A percentile compares a stretch with the other conserved stretches of the same genome.
Evolutionary conservation across 2,113 vertebrate species (phyloP).

Genomic region (Psittacara wagleri): DNA sequence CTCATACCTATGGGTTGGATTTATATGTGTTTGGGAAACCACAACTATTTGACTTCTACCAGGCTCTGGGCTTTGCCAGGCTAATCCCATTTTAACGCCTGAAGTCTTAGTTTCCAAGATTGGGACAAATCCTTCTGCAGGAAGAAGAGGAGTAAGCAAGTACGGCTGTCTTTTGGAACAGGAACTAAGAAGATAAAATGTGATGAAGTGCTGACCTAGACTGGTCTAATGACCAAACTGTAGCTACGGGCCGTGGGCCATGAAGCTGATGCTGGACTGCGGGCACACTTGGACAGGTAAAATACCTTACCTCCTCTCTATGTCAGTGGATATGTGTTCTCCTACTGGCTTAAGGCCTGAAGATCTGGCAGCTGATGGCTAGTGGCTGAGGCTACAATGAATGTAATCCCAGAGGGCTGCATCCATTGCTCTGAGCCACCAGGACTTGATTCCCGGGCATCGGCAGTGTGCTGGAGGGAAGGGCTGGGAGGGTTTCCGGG

Average conservation of each 20-base stretch:
- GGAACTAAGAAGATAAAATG: neutral
- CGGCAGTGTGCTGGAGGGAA: accelerated
- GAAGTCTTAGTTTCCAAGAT: neutral
- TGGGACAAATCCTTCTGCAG: neutral
- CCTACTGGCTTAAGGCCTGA: neutral
- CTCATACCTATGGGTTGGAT: neutral
- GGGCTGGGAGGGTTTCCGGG: neutral
- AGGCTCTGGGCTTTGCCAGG: neutral
- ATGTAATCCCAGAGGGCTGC: accelerated
- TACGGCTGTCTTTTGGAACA: neutral
- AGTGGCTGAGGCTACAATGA: neutral
- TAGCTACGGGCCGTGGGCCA: neutral
- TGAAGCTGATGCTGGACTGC: neutral
- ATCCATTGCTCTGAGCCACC: neutral
- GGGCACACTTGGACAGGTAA: neutral
- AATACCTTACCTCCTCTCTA: neutral
- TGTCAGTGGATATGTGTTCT: neutral
- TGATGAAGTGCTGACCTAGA: neutral
- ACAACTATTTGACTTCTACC: neutral
- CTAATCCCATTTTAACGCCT: neutral
- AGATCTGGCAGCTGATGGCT: accelerated
- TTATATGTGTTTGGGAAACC: neutral
- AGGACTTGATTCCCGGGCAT: neutral
- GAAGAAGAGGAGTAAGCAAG: neutral
- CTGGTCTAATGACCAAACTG: neutral